Evolutionary conservation across 2,113 vertebrate genomes (phyloP), one percentile per base, ranked within the genome.

Genomic region (Erinaceus europaeus): DNA sequence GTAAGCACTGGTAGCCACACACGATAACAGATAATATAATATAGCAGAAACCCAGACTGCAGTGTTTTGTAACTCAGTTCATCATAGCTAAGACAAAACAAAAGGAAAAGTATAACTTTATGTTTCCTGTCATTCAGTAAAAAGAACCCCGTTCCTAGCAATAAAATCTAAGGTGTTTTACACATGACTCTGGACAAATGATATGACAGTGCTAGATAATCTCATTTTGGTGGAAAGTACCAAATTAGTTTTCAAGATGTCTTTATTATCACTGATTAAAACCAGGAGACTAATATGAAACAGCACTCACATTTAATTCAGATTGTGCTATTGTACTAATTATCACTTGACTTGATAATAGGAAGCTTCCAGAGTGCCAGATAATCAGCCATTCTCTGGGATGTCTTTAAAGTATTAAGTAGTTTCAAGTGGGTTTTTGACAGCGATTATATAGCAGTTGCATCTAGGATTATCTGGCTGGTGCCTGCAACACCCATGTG

Each of bases 221-320:
- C 61, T n/a, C n/a, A 48, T 17, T 76, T 85, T 83, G 42, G n/a
- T 78, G 72, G 34, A 79, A 75, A 48, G 40, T 74, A 55, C 6
- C 15, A 38, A 69, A 75, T 80, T 89, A 84, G 3, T 72, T 50
- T 11, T 50, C 9, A 17, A 50, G 17, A 50, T 81, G 4, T 65
- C 79, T 89, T 74, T 40, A 34, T 69, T 40, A 64, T 68, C 53
- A 72, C 32, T 52, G n/a, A 73, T 91, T 84, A 50, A 75, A 82
- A 86, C 27, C 18, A 29, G 78, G 46, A 93, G 36, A 3, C 46
- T 89, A 61, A 23, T 44, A 32, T 75, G 64, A 91, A 91, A 84
- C 48, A 4, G 18, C 52, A 84, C 42, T 29, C n/a, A n/a, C n/a
- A n/a, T n/a, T n/a, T n/a, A 17, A 50, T 17, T 50, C 48, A 50